Evolutionary conservation across 2,888 invertebrate species (phyloP).

Genomic region (Ashinkailepas kermadecensis): DNA sequence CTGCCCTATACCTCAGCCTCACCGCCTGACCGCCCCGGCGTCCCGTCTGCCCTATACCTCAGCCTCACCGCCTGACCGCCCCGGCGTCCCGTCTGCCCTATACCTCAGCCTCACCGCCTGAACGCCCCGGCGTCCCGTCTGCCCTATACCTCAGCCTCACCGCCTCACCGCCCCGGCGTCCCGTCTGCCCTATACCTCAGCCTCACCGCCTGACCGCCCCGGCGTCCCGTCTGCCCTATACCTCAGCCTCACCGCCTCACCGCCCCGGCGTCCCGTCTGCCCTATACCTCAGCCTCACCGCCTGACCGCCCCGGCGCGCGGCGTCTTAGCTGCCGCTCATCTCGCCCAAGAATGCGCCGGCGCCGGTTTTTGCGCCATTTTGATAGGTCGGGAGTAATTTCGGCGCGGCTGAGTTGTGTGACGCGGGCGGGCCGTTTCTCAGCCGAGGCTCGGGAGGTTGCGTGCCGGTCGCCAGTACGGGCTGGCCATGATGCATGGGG

Average conservation of each 20-base stretch:
- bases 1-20: background rate
- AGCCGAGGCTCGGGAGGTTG: background rate
- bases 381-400: background rate
- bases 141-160: background rate
- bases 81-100: too few relatives aligned
- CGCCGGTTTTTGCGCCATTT: background rate
- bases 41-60: background rate
- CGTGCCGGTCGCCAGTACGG: background rate
- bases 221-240: background rate
- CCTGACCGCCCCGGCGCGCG: background rate
- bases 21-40: background rate
- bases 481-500: background rate
- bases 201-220: background rate
- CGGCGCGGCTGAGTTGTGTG: slow-evolving; percentile 22
- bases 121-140: background rate
- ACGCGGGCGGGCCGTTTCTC: background rate
- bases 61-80: background rate
- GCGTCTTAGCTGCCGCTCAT: background rate
- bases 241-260: background rate
- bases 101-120: background rate
- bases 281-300: background rate
- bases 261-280: background rate
- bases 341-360: slow-evolving; percentile 6
- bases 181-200: too few relatives aligned
- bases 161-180: background rate